Conservation (phyloP, 2,888 invertebrate species). For the Ophonus ardosiacus region DNA sequence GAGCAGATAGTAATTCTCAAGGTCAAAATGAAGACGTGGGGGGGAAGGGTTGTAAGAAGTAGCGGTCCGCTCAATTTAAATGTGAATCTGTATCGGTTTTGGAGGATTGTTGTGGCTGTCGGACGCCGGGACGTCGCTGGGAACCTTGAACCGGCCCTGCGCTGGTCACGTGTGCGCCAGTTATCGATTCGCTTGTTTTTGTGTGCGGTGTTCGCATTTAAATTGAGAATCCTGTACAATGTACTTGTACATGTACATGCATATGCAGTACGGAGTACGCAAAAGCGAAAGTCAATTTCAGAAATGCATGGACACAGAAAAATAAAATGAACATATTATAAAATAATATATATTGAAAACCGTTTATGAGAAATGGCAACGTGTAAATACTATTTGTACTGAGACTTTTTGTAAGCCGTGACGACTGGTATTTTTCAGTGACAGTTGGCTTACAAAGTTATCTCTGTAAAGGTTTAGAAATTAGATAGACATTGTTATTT, state of each 20-base stretch:
- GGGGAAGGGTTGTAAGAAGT: neutral
- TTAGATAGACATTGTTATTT: conserved; percentile 61
- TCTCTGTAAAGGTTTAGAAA: conserved; percentile 61
- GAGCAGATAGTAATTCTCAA: conserved; percentile 9
- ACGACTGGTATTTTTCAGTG: conserved; percentile 55
- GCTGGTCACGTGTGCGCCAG: conserved; percentile 52
- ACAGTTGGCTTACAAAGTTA: conserved; percentile 62
- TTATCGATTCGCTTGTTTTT: conserved; percentile 60
- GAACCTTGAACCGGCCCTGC: conserved; percentile 44
- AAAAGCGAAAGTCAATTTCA: conserved; percentile 62
- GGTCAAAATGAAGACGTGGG: conserved; percentile 41
- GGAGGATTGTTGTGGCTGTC: neutral
- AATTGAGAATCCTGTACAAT: conserved; percentile 49
- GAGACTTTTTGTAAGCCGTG: conserved; percentile 62
- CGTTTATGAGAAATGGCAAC: conserved; percentile 58
- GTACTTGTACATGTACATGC: conserved; percentile 11
- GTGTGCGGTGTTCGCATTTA: conserved; percentile 51
- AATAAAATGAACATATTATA: conserved; percentile 44
- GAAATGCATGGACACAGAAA: conserved; percentile 49
- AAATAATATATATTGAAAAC: conserved; percentile 57
- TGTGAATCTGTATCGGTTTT: neutral
- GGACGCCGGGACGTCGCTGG: conserved; percentile 9
- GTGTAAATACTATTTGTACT: conserved; percentile 63
- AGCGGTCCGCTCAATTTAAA: conserved; percentile 22
- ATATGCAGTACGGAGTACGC: conserved; percentile 21